Base-by-base conservation (phyloP, 2,113 vertebrate species). In the Pipra filicauda region DNA sequence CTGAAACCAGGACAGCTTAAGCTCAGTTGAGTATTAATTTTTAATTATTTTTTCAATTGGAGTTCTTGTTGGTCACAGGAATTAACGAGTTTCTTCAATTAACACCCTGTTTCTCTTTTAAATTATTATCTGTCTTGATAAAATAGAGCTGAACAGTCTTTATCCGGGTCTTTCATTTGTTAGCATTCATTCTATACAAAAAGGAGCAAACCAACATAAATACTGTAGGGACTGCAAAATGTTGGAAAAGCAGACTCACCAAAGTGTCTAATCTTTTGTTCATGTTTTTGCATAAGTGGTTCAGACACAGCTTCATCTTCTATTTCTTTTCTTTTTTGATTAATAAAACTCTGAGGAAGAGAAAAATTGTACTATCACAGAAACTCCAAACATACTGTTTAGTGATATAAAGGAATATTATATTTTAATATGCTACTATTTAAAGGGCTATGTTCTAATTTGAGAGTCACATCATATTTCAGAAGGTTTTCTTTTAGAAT, bases 201-300 rank as follows among this genome's bases (percentile, higher is more conserved):
- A 82, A 33, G 9, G 6, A 91, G 33, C 9, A 85, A 89, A 73
- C 17, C 67, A 72, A 81, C 27, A 88, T 7, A 66, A 73, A 88
- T n/a, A 69, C 37, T 21, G 52, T 39, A 61, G 15, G 33, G 39
- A 81, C 37, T 64, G 74, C 20, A 87, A 88, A 93, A 81, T 35
- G 3, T 28, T 84, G 61, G 23, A 80, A 95, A 69, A 77, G 87
- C 7, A 58, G 26, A 97, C 99, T 98, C 97, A 99, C 99, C 99
- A 39, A 99, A 99, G 98, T 99, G 98, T 94, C 98, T 98, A 82
- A 99, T 98, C 89, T 99, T 98, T 96, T 98, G 97, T 85, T 99
- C 99, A 69, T 99, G 98, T 90, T 98, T 99, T 95, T 99, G 98
- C 77, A 99, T 98, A 97, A 99, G 98, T 46, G 98, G 98, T 96